Conservation (phyloP, 2,113 vertebrate species). For the Zosterops pallidus region DNA sequence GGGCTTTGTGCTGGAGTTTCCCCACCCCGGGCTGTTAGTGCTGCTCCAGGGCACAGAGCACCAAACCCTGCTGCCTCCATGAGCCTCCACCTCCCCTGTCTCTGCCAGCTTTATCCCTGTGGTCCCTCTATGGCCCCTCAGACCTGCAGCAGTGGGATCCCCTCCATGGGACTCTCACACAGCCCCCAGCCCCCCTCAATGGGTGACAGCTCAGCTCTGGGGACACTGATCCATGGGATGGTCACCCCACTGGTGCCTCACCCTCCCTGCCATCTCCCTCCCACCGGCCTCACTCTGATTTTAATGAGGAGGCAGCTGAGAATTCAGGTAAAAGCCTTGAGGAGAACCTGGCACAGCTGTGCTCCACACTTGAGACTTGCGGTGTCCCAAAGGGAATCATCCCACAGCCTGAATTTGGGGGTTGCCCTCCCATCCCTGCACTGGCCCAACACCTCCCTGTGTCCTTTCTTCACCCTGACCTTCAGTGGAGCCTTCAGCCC, state of each 20-base stretch:
- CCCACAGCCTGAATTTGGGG: background rate
- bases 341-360: background rate
- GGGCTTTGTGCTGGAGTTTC: background rate
- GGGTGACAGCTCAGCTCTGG: background rate
- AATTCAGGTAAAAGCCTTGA: background rate
- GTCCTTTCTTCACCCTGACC: background rate
- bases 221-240: background rate
- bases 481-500: background rate
- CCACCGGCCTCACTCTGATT: rapidly evolving
- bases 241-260: background rate
- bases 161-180: background rate
- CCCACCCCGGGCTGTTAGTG: background rate
- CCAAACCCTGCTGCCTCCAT: background rate
- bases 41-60: background rate
- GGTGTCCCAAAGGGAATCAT: background rate
- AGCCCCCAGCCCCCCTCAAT: rapidly evolving
- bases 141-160: background rate
- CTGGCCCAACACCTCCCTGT: rapidly evolving
- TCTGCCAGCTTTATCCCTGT: background rate
- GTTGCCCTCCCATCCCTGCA: background rate
- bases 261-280: rapidly evolving
- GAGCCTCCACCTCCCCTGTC: rapidly evolving
- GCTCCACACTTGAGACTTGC: rapidly evolving
- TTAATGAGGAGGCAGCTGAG: background rate
- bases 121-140: background rate